phyloP scores from a whole-genome alignment of 1,140 invertebrate genomes.

The Drosophila nigromelanica region DNA sequence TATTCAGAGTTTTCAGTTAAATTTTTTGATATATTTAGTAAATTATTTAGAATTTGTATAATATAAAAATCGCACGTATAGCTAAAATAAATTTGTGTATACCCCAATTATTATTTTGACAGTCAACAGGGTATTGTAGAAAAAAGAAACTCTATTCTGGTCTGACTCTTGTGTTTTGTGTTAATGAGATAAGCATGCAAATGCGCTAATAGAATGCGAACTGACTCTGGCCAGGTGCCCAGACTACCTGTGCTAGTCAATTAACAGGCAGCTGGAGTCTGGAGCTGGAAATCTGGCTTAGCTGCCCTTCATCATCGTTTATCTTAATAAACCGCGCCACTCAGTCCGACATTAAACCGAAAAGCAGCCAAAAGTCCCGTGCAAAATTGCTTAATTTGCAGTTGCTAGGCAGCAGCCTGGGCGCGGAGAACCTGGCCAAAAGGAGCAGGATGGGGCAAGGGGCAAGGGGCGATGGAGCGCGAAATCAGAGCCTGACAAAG shows the following conservation, averaged over 20 bases:
- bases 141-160: slow-evolving; percentile 17
- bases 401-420: slow-evolving; percentile 46
- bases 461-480: background rate
- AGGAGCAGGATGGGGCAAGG: background rate
- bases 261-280: slow-evolving; percentile 17
- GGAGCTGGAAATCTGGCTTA: slow-evolving; percentile 27
- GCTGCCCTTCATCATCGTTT: slow-evolving; percentile 76
- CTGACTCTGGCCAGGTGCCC: slow-evolving; percentile 6
- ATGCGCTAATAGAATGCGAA: slow-evolving; percentile 71
- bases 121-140: slow-evolving; percentile 13
- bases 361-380: slow-evolving; percentile 77
- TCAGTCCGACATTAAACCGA: slow-evolving; percentile 78
- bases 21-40: background rate
- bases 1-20: background rate
- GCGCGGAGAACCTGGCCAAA: background rate
- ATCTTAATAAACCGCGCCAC: slow-evolving; percentile 78
- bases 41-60: too few species aligned
- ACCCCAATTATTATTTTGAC: background rate
- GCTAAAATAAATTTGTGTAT: too few species aligned
- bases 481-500: slow-evolving; percentile 54
- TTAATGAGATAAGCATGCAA: slow-evolving; percentile 80
- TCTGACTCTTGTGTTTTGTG: slow-evolving; percentile 60
- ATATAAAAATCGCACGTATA: background rate
- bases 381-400: slow-evolving; percentile 80
- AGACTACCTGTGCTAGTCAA: slow-evolving; percentile 32